Conservation (phyloP, 2,797 vertebrate genomes). For the Melanotaenia boesemani region DNA sequence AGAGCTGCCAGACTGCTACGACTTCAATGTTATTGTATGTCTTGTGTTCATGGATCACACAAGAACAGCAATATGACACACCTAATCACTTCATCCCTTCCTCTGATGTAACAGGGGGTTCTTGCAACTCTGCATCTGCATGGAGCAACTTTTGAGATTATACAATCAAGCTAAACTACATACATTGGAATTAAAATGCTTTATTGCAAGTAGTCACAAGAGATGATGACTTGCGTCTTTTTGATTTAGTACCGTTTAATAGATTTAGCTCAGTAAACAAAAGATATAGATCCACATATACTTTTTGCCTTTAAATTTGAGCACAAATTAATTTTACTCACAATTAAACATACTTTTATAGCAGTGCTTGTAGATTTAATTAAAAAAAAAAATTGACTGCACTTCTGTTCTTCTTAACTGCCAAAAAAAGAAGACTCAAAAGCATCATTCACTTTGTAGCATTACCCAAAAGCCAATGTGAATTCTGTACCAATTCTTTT, state of each 20-base stretch:
- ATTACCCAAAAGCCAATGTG: neutral
- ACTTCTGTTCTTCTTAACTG: neutral
- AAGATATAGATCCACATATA: neutral
- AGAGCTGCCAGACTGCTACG: conserved; percentile 94
- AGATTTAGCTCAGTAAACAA: neutral
- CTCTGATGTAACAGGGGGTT: neutral
- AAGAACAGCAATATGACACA: conserved; percentile 6
- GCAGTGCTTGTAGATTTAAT: neutral
- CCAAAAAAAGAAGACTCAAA: neutral
- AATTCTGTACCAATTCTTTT: conserved; percentile 1
- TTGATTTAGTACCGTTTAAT: neutral
- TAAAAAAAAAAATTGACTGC: neutral
- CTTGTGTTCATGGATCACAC: neutral
- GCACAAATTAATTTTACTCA: neutral
- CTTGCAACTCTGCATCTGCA: neutral
- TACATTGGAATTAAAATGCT: neutral
- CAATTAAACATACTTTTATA: neutral
- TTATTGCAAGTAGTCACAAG: neutral
- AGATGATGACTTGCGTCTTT: neutral
- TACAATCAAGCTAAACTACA: neutral
- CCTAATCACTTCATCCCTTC: conserved; percentile 20
- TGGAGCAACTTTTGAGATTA: neutral
- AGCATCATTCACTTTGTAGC: neutral
- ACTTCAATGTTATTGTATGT: conserved; percentile 90
- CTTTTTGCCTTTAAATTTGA: neutral